A percentile compares a stretch with the other conserved stretches of the same genome.
Evolutionary conservation across 2,797 vertebrate genomes (phyloP).

Genomic region (Cephalopachus bancanus): DNA sequence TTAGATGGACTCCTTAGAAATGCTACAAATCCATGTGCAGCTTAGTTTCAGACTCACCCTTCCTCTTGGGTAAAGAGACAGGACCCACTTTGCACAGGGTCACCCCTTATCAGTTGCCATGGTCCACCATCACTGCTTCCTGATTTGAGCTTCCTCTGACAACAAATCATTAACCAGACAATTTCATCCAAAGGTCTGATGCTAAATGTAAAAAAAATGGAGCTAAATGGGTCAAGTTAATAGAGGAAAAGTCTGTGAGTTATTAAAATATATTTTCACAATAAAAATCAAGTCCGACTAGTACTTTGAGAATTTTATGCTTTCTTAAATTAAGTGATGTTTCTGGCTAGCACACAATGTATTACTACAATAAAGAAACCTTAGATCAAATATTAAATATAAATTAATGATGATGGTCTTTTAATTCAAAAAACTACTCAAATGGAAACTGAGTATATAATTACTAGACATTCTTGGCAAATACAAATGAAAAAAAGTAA

Average conservation of each 20-base stretch:
- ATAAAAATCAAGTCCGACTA: constrained; percentile 59
- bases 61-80: background rate
- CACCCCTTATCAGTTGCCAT: background rate
- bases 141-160: background rate
- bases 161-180: background rate
- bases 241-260: constrained; percentile 27
- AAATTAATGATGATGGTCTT: constrained; percentile 72
- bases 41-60: background rate
- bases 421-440: constrained; percentile 69
- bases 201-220: background rate
- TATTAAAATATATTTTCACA: constrained; percentile 35
- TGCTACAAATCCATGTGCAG: background rate
- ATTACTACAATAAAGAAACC: constrained; percentile 64
- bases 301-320: constrained; percentile 48
- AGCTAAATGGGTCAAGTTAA: background rate
- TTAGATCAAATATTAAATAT: constrained; percentile 73
- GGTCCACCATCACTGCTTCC: background rate
- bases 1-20: background rate
- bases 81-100: background rate
- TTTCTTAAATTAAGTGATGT: constrained; percentile 74
- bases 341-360: constrained; percentile 54
- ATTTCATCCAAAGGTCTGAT: background rate
- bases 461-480: constrained; percentile 68
- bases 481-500: constrained; percentile 47
- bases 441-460: constrained; percentile 70